Percentiles rank a stretch among this genome's conserved stretches.
Conservation (phyloP, 2,113 vertebrate genomes). For the Misgurnus mizolepis region DNA sequence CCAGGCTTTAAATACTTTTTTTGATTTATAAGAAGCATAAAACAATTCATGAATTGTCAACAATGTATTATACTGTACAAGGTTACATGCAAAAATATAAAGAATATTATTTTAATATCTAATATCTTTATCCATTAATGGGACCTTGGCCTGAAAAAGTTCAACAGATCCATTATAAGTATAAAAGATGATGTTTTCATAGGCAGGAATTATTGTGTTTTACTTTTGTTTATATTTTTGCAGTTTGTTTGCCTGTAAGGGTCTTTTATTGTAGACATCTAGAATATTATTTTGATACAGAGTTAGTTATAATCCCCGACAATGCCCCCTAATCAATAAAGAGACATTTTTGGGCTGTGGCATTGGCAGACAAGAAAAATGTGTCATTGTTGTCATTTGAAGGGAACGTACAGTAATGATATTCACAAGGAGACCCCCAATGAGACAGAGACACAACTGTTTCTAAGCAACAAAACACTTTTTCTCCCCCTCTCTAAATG, state of each 20-base stretch:
- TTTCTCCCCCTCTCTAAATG: slow-evolving; percentile 51
- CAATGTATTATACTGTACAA: too few species aligned
- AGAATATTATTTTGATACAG: slow-evolving; percentile 45
- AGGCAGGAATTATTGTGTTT: not conserved
- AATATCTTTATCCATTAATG: too few species aligned
- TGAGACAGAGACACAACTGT: slow-evolving; percentile 70
- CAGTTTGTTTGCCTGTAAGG: not conserved
- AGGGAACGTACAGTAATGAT: slow-evolving; percentile 68
- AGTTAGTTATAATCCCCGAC: slow-evolving; percentile 40
- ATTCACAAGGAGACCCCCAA: slow-evolving; percentile 71
- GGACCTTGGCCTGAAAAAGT: too few species aligned
- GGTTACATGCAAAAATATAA: too few species aligned
- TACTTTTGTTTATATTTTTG: slow-evolving; percentile 12
- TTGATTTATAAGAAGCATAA: too few species aligned
- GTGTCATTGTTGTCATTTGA: slow-evolving; percentile 64
- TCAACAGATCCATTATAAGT: too few species aligned
- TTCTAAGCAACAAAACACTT: slow-evolving; percentile 79
- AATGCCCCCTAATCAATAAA: slow-evolving; percentile 68
- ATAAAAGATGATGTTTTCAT: not conserved
- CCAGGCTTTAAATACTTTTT: too few species aligned
- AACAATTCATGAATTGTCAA: too few species aligned
- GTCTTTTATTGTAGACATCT: slow-evolving; percentile 35
- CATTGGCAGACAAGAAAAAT: slow-evolving; percentile 73
- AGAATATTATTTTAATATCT: too few species aligned
- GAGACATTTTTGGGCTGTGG: slow-evolving; percentile 58